Evolutionary conservation across 2,113 vertebrate species (phyloP).

Genomic region (Brachypodius melanocephalos): DNA sequence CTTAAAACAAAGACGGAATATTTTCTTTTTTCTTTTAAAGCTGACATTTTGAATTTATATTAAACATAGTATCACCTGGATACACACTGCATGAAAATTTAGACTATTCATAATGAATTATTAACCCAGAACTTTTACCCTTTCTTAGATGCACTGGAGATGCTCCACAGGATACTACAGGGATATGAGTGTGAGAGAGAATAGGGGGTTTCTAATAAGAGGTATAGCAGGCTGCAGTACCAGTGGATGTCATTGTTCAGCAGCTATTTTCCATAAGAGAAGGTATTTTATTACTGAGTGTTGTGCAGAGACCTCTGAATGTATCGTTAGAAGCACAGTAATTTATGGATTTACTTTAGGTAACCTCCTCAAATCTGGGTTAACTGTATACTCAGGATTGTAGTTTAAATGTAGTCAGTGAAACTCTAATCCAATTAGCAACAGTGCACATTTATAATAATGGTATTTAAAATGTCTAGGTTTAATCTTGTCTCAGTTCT

Average conservation of each 20-base stretch:
- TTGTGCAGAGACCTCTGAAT: background rate
- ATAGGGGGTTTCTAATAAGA: background rate
- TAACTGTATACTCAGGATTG: background rate
- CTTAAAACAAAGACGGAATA: conserved; percentile 33
- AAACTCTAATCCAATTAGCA: background rate
- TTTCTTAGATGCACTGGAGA: conserved; percentile 17
- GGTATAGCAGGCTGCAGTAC: background rate
- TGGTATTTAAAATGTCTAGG: background rate
- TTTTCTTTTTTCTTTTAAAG: background rate
- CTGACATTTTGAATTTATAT: conserved; percentile 44
- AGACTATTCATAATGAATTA: conserved; percentile 31
- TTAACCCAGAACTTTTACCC: conserved; percentile 44
- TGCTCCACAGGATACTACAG: background rate
- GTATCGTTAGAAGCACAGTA: background rate
- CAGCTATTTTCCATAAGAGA: background rate
- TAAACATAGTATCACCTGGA: background rate
- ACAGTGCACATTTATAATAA: background rate
- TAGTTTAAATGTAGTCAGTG: background rate
- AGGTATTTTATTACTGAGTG: background rate
- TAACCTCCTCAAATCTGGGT: background rate
- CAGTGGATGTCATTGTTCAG: conserved; percentile 37
- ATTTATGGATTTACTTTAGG: background rate
- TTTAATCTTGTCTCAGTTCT: background rate
- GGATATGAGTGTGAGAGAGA: background rate
- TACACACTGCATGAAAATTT: conserved; percentile 2